These are phyloP conservation scores for Spodoptera littoralis DNA, from an alignment of 2,888 invertebrate genomes.

Conservation along the genomic window DNA sequence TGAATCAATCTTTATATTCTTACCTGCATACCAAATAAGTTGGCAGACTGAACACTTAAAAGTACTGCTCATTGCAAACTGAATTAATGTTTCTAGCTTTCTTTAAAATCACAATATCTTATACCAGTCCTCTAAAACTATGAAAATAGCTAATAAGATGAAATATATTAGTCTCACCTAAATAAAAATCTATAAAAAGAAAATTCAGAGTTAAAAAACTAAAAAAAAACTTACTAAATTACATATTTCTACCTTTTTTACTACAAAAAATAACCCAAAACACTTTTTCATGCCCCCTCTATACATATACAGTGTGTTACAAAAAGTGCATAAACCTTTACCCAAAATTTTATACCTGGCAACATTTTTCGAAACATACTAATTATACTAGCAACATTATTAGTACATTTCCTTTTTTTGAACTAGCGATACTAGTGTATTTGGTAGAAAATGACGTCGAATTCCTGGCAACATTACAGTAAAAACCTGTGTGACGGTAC, in stretches of 20 bases:
- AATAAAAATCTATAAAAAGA: constrained; percentile 14
- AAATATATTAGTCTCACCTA: constrained; percentile 25
- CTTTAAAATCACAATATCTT: neutral
- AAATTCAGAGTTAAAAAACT: constrained; percentile 36
- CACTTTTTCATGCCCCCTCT: constrained; percentile 38
- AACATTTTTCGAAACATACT: constrained; percentile 12
- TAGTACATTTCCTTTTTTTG: neutral
- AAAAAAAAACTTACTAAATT: constrained; percentile 29
- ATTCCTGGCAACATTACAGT: constrained; percentile 46
- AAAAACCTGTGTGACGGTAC: constrained; percentile 58
- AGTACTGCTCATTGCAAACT: too few relatives aligned
- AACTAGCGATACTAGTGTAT: constrained; percentile 15
- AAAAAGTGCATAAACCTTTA: constrained; percentile 44
- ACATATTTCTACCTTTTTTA: constrained; percentile 41
- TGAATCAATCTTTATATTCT: too few relatives aligned
- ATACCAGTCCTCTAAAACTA: constrained; percentile 35
- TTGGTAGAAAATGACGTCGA: constrained; percentile 18
- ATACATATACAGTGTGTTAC: constrained; percentile 25
- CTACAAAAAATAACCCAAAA: constrained; percentile 21
- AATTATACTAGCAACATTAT: constrained; percentile 12
- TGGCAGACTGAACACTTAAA: too few relatives aligned
- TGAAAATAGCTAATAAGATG: constrained; percentile 21
- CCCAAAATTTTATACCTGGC: constrained; percentile 36
- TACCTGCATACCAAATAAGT: too few relatives aligned
- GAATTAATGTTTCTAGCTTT: too few relatives aligned